Conservation (phyloP, 2,797 vertebrate species). For the Diglossa cyanea region DNA sequence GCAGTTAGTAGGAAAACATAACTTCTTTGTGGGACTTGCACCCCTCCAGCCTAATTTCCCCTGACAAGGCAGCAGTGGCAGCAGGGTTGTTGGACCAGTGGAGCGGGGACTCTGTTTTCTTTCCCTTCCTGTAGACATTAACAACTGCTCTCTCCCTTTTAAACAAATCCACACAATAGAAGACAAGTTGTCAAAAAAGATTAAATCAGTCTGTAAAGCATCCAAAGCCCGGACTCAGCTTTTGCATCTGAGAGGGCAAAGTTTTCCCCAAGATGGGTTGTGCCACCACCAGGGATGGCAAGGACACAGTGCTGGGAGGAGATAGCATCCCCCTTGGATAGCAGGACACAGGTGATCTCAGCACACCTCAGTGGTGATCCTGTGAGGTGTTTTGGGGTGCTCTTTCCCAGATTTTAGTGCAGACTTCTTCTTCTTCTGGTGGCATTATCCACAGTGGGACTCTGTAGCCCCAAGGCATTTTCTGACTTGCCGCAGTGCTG, state of each 20-base stretch:
- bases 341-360: background rate
- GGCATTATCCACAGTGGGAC: background rate
- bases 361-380: background rate
- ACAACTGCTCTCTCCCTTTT: constrained; percentile 12
- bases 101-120: constrained; percentile 25
- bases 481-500: background rate
- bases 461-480: background rate
- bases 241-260: background rate
- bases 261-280: background rate
- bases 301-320: background rate
- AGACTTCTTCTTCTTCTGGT: background rate
- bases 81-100: constrained; percentile 13
- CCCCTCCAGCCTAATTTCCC: constrained; percentile 20
- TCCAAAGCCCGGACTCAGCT: background rate
- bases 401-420: background rate
- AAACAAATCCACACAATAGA: background rate
- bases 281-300: background rate
- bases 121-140: constrained; percentile 4
- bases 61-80: constrained; percentile 41
- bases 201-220: background rate
- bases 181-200: constrained; percentile 19
- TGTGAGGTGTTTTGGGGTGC: background rate
- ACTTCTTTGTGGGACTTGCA: constrained; percentile 19
- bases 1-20: constrained; percentile 30
- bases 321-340: too few relatives aligned